These are phyloP conservation scores for Drosophila macrospina DNA, from an alignment of 2,888 invertebrate species.

Conservation along the genomic window DNA sequence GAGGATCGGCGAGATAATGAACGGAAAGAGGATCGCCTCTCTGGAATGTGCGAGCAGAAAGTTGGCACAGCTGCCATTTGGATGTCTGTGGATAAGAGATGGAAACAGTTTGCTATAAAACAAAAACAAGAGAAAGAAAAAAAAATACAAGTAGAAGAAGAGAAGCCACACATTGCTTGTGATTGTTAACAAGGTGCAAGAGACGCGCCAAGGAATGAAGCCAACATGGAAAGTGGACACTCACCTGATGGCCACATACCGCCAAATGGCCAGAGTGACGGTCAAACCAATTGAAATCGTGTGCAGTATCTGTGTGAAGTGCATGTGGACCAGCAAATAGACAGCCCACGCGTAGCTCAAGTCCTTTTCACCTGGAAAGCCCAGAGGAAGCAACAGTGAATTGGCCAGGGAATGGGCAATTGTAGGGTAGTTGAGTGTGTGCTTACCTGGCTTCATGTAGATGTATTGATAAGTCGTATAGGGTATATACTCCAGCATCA, in stretches of 20 bases:
- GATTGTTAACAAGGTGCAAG: slow-evolving; percentile 42
- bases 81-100: slow-evolving; percentile 88
- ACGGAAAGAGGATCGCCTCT: slow-evolving; percentile 91
- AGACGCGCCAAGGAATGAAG: neutral
- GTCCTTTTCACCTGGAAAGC: slow-evolving; percentile 91
- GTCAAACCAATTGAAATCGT: slow-evolving; percentile 97
- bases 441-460: slow-evolving; percentile 87
- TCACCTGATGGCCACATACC: slow-evolving; percentile 94
- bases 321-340: slow-evolving; percentile 94
- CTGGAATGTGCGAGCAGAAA: slow-evolving; percentile 92
- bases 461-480: slow-evolving; percentile 90
- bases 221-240: slow-evolving; percentile 68
- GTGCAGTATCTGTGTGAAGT: slow-evolving; percentile 94
- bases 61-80: slow-evolving; percentile 90
- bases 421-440: too few relatives aligned
- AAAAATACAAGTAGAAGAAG: too few relatives aligned
- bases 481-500: slow-evolving; percentile 94
- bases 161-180: slow-evolving; percentile 62
- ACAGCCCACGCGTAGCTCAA: slow-evolving; percentile 93
- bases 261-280: slow-evolving; percentile 95
- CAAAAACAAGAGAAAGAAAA: slow-evolving; percentile 41
- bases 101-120: slow-evolving; percentile 74
- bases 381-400: neutral
- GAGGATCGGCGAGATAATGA: slow-evolving; percentile 91
- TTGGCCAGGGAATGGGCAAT: neutral